phyloP scores from a whole-genome alignment of 2,797 vertebrate genomes.

The Champsocephalus gunnari region DNA sequence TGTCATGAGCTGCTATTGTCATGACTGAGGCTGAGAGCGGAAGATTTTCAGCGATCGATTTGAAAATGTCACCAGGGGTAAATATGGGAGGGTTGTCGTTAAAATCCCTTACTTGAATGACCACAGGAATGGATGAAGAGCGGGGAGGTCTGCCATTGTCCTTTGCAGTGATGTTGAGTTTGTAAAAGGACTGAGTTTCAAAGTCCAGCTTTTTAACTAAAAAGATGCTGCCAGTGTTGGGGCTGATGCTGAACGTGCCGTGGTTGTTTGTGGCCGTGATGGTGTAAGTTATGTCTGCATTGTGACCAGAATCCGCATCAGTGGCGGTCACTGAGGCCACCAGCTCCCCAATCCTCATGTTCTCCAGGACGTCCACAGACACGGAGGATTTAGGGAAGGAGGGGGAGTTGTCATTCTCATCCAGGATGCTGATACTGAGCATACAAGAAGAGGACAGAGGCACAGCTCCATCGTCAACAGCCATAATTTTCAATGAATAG shows the following conservation, averaged over 20 bases:
- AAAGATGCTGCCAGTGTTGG: slow-evolving; percentile 97
- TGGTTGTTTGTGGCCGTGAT: slow-evolving; percentile 95
- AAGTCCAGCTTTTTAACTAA: slow-evolving; percentile 95
- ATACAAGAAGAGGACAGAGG: slow-evolving; percentile 93
- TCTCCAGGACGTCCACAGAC: slow-evolving; percentile 94
- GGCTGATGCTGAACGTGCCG: slow-evolving; percentile 96
- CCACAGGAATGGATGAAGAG: slow-evolving; percentile 93
- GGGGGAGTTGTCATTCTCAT: slow-evolving; percentile 97
- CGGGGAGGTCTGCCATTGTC: slow-evolving; percentile 93
- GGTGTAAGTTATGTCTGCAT: slow-evolving; percentile 94
- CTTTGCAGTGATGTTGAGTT: slow-evolving; percentile 94
- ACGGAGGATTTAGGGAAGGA: slow-evolving; percentile 92
- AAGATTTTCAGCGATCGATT: slow-evolving; percentile 95
- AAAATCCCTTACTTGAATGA: slow-evolving; percentile 95
- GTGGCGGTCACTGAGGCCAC: slow-evolving; percentile 95
- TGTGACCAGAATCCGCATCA: slow-evolving; percentile 93
- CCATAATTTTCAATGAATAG: slow-evolving; percentile 93
- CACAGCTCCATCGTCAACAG: slow-evolving; percentile 88
- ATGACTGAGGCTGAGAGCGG: slow-evolving; percentile 92
- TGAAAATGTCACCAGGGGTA: slow-evolving; percentile 94
- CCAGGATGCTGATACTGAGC: slow-evolving; percentile 91
- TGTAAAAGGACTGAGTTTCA: slow-evolving; percentile 95
- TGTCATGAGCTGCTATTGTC: slow-evolving; percentile 92
- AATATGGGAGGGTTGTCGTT: slow-evolving; percentile 97
- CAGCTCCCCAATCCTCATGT: slow-evolving; percentile 96